phyloP scores from a whole-genome alignment of 1,140 invertebrate species.

The Centruroides vittatus region DNA sequence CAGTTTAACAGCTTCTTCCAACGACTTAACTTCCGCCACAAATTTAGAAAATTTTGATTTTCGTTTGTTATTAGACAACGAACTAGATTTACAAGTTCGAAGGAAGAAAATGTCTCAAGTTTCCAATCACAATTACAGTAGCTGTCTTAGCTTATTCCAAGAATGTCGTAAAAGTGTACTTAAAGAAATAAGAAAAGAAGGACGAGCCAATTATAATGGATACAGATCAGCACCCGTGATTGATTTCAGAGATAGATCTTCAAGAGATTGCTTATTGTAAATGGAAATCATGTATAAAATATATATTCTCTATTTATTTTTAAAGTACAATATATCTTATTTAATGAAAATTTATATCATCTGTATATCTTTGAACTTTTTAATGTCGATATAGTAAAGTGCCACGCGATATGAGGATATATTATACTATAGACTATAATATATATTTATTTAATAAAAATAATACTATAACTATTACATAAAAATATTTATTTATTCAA shows the following conservation, averaged over 20 bases:
- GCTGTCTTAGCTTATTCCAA: conserved; percentile 34
- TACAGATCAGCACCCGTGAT: conserved; percentile 9
- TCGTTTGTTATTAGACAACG: conserved; percentile 16
- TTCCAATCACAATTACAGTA: conserved; percentile 14
- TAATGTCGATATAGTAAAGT: too few relatives aligned
- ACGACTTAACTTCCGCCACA: background rate
- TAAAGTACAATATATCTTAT: too few relatives aligned
- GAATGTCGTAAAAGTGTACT: conserved; percentile 43
- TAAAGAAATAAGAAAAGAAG: background rate
- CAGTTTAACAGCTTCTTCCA: background rate
- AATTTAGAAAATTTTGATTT: conserved; percentile 13
- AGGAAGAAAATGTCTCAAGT: too few relatives aligned
- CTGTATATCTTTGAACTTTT: too few relatives aligned
- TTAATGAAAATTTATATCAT: too few relatives aligned
- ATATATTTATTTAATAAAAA: too few relatives aligned
- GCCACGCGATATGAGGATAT: too few relatives aligned
- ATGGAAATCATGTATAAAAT: too few relatives aligned
- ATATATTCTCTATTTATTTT: too few relatives aligned
- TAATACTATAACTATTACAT: too few relatives aligned
- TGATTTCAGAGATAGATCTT: background rate
- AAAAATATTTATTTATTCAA: too few relatives aligned
- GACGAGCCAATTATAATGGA: background rate
- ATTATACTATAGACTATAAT: too few relatives aligned
- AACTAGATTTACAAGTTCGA: conserved; percentile 8
- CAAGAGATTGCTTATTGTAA: background rate